Percentiles rank a stretch among this genome's conserved stretches.
Evolutionary conservation across 2,113 vertebrate genomes (phyloP).

Genomic region (Periophthalmus modestus): DNA sequence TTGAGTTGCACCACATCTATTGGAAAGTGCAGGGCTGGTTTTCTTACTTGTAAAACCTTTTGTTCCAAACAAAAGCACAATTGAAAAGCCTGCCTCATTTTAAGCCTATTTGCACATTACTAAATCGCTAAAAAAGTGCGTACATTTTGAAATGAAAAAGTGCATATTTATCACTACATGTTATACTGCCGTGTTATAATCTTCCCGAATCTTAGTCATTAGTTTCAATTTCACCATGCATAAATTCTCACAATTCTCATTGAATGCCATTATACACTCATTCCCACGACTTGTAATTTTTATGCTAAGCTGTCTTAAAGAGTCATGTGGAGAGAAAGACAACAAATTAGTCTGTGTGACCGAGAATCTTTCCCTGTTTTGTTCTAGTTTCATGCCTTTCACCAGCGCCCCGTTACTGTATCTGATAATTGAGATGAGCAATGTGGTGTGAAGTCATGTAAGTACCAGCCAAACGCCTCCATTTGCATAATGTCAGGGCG

Average conservation of each 20-base stretch:
- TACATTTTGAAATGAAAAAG: not conserved
- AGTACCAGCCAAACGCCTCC: slow-evolving; percentile 53
- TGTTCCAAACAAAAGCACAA: not conserved
- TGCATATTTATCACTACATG: not conserved
- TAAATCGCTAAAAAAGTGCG: not conserved
- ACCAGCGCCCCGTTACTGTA: slow-evolving; percentile 46
- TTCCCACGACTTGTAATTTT: slow-evolving; percentile 37
- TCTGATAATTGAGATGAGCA: slow-evolving; percentile 65
- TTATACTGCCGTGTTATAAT: slow-evolving; percentile 19
- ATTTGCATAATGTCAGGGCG: slow-evolving; percentile 62
- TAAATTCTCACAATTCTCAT: slow-evolving; percentile 45
- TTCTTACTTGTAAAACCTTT: not conserved
- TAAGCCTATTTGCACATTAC: not conserved
- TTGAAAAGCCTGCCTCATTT: not conserved
- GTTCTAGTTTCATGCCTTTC: slow-evolving; percentile 48
- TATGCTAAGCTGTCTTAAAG: slow-evolving; percentile 31
- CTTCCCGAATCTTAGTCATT: slow-evolving; percentile 38
- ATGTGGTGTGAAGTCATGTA: slow-evolving; percentile 65
- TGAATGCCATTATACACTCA: slow-evolving; percentile 26
- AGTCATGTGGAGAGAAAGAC: slow-evolving; percentile 40
- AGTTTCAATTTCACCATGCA: slow-evolving; percentile 34
- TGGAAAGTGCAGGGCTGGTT: not conserved
- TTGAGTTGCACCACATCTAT: not conserved
- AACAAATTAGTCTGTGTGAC: slow-evolving; percentile 63
- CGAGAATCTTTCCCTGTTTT: slow-evolving; percentile 51